Percentiles rank a stretch among this genome's conserved stretches.
phyloP scores from a whole-genome alignment of 2,113 vertebrate genomes.

The Xenotilapia leptura region DNA sequence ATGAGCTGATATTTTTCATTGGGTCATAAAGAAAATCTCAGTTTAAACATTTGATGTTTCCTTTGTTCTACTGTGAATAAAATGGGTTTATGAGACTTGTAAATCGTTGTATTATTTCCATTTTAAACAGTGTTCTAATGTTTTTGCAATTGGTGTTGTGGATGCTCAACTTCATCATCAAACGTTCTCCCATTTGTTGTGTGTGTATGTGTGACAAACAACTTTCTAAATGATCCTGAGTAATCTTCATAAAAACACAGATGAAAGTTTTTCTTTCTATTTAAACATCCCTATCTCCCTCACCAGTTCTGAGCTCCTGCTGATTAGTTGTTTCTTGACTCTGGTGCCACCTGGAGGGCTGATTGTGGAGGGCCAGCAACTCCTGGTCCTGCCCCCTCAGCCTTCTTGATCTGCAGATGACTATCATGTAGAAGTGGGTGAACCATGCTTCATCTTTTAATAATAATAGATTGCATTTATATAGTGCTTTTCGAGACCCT shows the following conservation, averaged over 20 bases:
- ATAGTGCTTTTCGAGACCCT: not conserved
- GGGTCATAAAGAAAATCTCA: not conserved
- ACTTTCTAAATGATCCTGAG: not conserved
- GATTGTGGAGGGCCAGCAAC: not conserved
- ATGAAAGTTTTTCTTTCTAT: not conserved
- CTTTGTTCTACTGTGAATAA: not conserved
- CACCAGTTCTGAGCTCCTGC: not conserved
- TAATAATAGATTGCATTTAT: not conserved
- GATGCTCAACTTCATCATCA: not conserved
- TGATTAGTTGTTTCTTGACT: not conserved
- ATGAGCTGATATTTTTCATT: not conserved
- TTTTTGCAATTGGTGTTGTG: not conserved
- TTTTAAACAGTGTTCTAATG: not conserved
- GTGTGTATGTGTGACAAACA: not conserved
- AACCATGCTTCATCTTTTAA: not conserved
- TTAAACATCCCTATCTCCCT: not conserved
- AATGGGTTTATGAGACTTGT: not conserved
- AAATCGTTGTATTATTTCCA: not conserved
- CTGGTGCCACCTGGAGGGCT: constrained; percentile 50
- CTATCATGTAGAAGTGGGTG: not conserved
- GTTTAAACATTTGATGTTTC: not conserved
- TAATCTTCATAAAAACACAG: not conserved
- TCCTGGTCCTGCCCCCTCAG: not conserved
- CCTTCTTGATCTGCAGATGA: not conserved
- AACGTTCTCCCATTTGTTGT: not conserved